Base-by-base conservation (phyloP, 2,113 vertebrate genomes). In the Oryzias celebensis region DNA sequence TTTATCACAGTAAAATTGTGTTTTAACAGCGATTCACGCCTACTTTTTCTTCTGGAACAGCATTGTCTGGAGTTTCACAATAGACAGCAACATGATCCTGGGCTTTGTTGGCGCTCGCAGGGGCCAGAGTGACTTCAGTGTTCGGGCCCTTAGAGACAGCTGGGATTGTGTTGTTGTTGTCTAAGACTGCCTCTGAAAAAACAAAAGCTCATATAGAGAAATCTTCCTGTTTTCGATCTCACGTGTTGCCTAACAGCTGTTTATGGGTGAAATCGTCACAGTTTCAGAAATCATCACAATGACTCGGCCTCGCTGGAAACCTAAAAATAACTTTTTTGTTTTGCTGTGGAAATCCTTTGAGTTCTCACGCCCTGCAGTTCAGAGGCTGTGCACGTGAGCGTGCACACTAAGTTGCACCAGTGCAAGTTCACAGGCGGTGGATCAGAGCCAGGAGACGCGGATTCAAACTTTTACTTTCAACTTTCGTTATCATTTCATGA, bases 41-140 rank as follows among this genome's bases (percentile, higher is more conserved):
- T 80, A 62, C 84, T 80, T 88, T 89, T 78, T 62, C 83, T 83
- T 85, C 88, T 84, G 60, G 20, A 71, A 68, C 52, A 48, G 63
- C 82, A 77, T 69, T 85, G 82, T 85, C 24, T 61, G 18, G 24
- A 57, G 73, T 68, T 78, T 62, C 71, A 87, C 75, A 83, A 83
- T 82, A 65, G 65, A 74, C 70, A 48, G 23, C 52, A 50, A 59
- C 55, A 44, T 57, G 59, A 62, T 67, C 65, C 57, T 53, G 72
- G 69, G 22, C 66, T 72, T 61, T 1, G 59, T 15, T 16, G n/a
- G 64, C 5, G 22, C 81, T 81, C 82, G 75, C 86, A 82, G 78
- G 80, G 87, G 85, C 78, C 56, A 24, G 58, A 65, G 65, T 54
- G 68, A 48, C 65, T 75, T 78, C 52, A 52, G 59, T 3, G 51